phyloP scores from a whole-genome alignment of 2,113 vertebrate species.

The Muntiacus reevesi region DNA sequence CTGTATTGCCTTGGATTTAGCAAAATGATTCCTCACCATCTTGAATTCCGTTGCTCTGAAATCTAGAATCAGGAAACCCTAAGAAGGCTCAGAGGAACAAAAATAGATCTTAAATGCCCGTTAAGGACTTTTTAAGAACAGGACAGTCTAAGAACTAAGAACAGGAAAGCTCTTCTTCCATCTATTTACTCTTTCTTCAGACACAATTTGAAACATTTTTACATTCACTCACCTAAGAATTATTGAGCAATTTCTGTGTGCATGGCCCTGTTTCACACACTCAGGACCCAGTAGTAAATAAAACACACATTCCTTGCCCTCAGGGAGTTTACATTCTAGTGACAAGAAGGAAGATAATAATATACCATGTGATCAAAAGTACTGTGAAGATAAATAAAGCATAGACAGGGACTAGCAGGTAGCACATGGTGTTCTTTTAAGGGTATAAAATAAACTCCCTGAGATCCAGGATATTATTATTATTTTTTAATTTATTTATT shows the following conservation, averaged over 20 bases:
- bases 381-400: background rate
- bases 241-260: background rate
- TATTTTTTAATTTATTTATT: background rate
- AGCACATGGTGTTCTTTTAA: background rate
- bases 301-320: background rate
- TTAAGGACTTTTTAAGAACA: background rate
- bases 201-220: background rate
- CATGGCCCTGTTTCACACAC: background rate
- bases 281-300: background rate
- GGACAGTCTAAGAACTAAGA: background rate
- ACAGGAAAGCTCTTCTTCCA: background rate
- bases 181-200: background rate
- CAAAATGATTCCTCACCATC: background rate
- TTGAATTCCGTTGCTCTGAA: background rate
- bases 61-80: background rate
- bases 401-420: background rate
- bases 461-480: background rate
- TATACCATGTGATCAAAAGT: background rate
- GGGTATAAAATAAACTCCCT: background rate
- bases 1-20: background rate
- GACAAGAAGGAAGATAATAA: background rate
- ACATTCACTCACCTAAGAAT: background rate
- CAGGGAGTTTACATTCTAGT: background rate
- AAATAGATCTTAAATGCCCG: background rate
- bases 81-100: background rate